These are phyloP conservation scores for Lycodopsis pacificus DNA, from an alignment of 2,797 vertebrate species.

Conservation along the genomic window DNA sequence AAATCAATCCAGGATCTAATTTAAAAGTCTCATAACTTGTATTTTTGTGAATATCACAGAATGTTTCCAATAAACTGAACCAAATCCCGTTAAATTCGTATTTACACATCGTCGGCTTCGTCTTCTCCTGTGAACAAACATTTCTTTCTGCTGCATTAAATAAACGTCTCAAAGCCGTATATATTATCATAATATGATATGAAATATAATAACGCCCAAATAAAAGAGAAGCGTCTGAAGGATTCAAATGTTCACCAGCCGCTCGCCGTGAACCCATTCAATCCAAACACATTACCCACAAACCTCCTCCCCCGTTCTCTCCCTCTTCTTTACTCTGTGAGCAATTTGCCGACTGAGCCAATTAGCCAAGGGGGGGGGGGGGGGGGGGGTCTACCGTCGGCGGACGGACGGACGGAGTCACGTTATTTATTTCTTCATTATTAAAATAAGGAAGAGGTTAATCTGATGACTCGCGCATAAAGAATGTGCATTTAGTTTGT, in stretches of 20 bases:
- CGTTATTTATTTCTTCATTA: constrained; percentile 81
- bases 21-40: too few species aligned
- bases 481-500: constrained; percentile 77
- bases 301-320: constrained; percentile 15
- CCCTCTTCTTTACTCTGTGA: constrained; percentile 49
- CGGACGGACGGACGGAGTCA: constrained; percentile 37
- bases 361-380: constrained; percentile 60
- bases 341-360: constrained; percentile 66
- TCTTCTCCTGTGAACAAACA: too few species aligned
- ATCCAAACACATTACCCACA: constrained; percentile 73
- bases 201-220: too few species aligned
- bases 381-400: background rate
- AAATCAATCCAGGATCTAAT: too few species aligned
- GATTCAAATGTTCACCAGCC: constrained; percentile 63
- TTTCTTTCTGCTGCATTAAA: too few species aligned
- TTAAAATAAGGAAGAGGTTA: constrained; percentile 64
- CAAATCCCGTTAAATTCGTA: too few species aligned
- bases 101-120: too few species aligned
- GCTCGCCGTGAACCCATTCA: constrained; percentile 69
- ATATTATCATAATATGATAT: too few species aligned
- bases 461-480: constrained; percentile 83
- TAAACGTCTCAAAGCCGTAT: too few species aligned
- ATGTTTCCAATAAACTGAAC: too few species aligned
- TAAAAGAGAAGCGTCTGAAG: constrained; percentile 5
- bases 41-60: too few species aligned